phyloP scores from a whole-genome alignment of 2,888 invertebrate genomes.

The Nymphalis urticae region DNA sequence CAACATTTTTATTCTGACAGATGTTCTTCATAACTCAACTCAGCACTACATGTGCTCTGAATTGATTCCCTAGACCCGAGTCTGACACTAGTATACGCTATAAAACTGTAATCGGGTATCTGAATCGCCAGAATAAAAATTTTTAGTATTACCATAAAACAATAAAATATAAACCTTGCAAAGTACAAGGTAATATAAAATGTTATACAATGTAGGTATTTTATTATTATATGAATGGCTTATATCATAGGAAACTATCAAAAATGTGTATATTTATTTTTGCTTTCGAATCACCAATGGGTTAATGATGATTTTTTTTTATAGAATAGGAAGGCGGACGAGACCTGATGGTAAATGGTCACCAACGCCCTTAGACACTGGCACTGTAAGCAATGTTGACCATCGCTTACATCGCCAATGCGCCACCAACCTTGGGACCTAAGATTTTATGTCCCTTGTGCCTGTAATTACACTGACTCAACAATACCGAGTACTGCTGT shows the following conservation, averaged over 20 bases:
- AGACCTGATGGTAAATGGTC: too few relatives aligned
- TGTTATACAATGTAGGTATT: neutral
- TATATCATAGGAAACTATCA: neutral
- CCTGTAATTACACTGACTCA: too few relatives aligned
- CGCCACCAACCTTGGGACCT: too few relatives aligned
- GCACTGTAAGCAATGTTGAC: too few relatives aligned
- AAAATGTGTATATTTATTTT: too few relatives aligned
- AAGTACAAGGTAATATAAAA: neutral
- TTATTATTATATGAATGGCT: neutral
- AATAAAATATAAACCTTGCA: conserved; percentile 15
- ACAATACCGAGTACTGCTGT: too few relatives aligned
- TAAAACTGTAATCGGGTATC: conserved; percentile 27
- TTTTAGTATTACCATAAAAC: conserved; percentile 18
- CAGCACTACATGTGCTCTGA: conserved; percentile 31
- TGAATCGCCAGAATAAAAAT: conserved; percentile 5
- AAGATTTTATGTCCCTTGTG: too few relatives aligned
- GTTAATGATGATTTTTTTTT: too few relatives aligned
- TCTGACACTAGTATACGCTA: conserved; percentile 20
- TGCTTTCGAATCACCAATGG: too few relatives aligned
- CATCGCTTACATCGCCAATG: too few relatives aligned
- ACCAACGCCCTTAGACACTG: too few relatives aligned
- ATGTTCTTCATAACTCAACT: conserved; percentile 39
- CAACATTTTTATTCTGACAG: conserved; percentile 48
- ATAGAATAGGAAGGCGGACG: too few relatives aligned
- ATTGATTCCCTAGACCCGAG: conserved; percentile 22